Conservation (phyloP, 2,113 vertebrate genomes). For the Odocoileus hemionus region DNA sequence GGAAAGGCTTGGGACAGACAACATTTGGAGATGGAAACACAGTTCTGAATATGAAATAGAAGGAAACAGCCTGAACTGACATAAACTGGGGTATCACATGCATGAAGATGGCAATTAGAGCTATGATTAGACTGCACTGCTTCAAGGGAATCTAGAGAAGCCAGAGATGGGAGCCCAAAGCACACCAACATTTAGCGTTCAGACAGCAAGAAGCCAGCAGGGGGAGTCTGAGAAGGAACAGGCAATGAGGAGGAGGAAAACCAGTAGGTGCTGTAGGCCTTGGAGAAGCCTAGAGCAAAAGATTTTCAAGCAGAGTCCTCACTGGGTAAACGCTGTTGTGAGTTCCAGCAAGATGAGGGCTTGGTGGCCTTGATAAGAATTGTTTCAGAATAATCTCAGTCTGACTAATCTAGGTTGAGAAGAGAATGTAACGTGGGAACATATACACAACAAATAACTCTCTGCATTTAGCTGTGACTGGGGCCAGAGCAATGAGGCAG, state of each 20-base stretch:
- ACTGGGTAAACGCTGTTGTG: not conserved
- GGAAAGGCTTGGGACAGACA: not conserved
- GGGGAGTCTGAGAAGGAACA: not conserved
- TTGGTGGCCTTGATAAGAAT: not conserved
- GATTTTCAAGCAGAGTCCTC: not conserved
- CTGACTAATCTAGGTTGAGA: not conserved
- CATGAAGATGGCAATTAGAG: not conserved
- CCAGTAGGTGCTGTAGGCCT: accelerated
- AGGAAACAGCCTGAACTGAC: not conserved
- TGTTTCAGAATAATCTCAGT: not conserved
- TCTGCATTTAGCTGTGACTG: not conserved
- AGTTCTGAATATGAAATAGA: not conserved
- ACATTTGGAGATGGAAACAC: not conserved
- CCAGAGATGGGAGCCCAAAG: not conserved
- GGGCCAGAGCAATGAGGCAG: not conserved
- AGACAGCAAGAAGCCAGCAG: not conserved
- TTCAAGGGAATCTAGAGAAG: not conserved
- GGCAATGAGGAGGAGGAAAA: not conserved
- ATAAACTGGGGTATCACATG: not conserved
- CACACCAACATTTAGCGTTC: not conserved
- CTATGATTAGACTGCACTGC: not conserved
- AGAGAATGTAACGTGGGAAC: not conserved
- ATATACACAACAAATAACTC: not conserved
- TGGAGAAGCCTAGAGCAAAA: not conserved
- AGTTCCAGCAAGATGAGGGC: not conserved